Evolutionary conservation across 2,888 invertebrate genomes (phyloP), one percentile per base, ranked within the genome.

Genomic region (Drosophila robusta): DNA sequence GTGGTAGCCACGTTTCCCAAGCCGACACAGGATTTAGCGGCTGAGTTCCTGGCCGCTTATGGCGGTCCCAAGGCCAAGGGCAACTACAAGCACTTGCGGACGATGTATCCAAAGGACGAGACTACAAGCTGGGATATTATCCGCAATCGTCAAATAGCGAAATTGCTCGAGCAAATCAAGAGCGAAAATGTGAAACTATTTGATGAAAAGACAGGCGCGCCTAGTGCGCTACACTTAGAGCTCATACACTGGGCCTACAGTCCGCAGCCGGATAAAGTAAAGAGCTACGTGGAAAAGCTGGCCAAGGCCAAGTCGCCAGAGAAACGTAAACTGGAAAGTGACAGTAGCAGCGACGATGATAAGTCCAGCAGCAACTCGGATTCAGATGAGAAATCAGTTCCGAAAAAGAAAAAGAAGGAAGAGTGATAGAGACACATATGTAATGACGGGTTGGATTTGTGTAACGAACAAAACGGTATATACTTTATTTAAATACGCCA

Each of bases 191-290:
- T 93, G 0, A 94, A 95, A 80, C 91, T 95, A 1, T 95, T 95
- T 91, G 93, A 94, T 29, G 93, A 93, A 0, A 94, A 94, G 1
- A 93, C 94, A 65, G 95, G 95, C 34, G 93, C 95, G 46, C 96
- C 96, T 0, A 95, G 95, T 0, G 93, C 93, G 41, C 94, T 95
- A 58, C 96, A 96, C 80, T 83, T 95, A 65, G 93, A 95, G 78
- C 92, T 96, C 86, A 93, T 96, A 45, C 93, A 96, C 60, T 96
- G 96, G 96, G 96, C 95, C 0, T 96, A 95, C 86, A 96, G 95
- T 47, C 95, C 96, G 0, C 96, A 96, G 70, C 93, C 94, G 0
- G 93, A 94, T 29, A 94, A 94, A 83, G 93, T 95, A 2, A 96
- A 96, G 89, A 95, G 93, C 70, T 93, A 93, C 67, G 81, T 93